Evolutionary conservation across 2,113 vertebrate genomes (phyloP).

Genomic region (Nymphicus hollandicus): DNA sequence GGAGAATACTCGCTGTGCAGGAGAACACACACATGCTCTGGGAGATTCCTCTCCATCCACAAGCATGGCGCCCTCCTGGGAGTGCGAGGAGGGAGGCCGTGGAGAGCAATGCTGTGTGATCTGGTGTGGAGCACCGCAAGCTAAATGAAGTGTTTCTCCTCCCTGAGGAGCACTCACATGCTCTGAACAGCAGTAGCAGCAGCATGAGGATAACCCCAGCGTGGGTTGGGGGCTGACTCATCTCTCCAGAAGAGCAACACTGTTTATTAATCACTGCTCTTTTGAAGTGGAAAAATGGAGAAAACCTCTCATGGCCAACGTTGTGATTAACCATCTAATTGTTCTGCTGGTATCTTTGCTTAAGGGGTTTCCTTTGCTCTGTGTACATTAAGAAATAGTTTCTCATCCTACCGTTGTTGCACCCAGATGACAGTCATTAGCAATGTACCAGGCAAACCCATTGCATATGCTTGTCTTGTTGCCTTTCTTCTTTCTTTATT

Average conservation of each 20-base stretch:
- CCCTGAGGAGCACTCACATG: background rate
- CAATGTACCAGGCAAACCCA: constrained; percentile 13
- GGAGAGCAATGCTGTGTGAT: background rate
- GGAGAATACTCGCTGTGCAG: background rate
- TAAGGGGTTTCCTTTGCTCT: constrained; percentile 64
- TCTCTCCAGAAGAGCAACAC: constrained; percentile 47
- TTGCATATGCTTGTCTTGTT: constrained; percentile 5
- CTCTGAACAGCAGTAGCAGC: constrained; percentile 23
- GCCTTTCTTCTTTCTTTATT: background rate
- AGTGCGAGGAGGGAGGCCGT: background rate
- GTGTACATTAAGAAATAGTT: constrained; percentile 56
- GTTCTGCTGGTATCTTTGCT: constrained; percentile 67
- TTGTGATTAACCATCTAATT: constrained; percentile 66
- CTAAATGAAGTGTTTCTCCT: background rate
- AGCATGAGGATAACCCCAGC: constrained; percentile 39
- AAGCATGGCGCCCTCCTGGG: background rate
- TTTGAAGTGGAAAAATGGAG: constrained; percentile 64
- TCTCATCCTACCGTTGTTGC: constrained; percentile 50
- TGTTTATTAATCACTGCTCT: constrained; percentile 61
- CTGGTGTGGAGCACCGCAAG: background rate
- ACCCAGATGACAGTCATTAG: constrained; percentile 66
- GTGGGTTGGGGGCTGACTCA: constrained; percentile 45
- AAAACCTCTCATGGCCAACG: constrained; percentile 23
- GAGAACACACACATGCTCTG: background rate
- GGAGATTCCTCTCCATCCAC: background rate